phyloP scores from a whole-genome alignment of 2,888 invertebrate species.

The Linnaemya tessellans region DNA sequence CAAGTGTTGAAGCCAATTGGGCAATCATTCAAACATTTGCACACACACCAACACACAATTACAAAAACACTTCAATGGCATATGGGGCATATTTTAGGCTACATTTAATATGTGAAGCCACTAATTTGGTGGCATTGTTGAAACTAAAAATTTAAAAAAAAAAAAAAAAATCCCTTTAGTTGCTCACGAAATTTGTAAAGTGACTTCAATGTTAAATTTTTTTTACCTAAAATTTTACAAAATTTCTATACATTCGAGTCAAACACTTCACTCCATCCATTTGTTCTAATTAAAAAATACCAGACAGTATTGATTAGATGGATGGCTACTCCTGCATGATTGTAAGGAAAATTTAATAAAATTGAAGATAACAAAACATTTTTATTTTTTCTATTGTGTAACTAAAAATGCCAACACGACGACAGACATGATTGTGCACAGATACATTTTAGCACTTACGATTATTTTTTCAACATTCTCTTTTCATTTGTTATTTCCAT shows the following conservation, averaged over 20 bases:
- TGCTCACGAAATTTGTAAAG: too few species aligned
- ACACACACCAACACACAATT: constrained; percentile 14
- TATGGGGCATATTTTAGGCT: too few species aligned
- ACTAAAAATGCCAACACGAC: constrained; percentile 13
- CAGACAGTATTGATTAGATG: background rate
- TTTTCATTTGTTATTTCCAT: background rate
- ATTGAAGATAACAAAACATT: background rate
- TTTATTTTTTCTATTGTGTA: constrained; percentile 13
- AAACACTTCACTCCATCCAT: background rate
- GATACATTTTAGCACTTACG: background rate
- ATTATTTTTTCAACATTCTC: background rate
- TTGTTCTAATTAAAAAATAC: background rate
- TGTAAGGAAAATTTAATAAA: background rate
- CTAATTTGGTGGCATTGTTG: too few species aligned
- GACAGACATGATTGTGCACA: background rate
- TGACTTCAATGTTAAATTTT: too few species aligned
- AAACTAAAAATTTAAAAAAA: too few species aligned
- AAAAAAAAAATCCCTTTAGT: too few species aligned
- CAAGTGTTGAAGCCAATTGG: constrained; percentile 64
- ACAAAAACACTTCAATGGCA: too few species aligned
- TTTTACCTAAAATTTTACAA: too few species aligned
- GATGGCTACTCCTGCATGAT: background rate
- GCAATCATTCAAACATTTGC: constrained; percentile 60
- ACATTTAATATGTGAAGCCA: too few species aligned
- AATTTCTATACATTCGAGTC: too few species aligned